Percentiles rank a stretch among this genome's conserved stretches.
phyloP scores from a whole-genome alignment of 1,140 invertebrate genomes.

The Anadara kagoshimensis region DNA sequence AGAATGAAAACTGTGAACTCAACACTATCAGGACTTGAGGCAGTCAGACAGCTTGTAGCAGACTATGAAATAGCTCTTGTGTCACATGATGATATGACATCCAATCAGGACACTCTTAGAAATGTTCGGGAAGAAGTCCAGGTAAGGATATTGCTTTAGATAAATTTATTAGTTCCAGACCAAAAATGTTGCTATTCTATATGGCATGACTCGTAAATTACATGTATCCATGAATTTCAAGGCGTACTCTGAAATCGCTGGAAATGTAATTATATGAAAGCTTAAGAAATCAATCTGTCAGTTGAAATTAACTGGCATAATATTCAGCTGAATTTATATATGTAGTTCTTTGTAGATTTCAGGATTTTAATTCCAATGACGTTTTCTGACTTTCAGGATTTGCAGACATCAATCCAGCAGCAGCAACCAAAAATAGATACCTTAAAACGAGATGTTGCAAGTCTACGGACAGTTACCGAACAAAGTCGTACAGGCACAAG shows the following conservation, averaged over 20 bases:
- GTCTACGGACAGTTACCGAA: constrained; percentile 89
- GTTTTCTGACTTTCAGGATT: constrained; percentile 51
- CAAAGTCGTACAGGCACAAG: constrained; percentile 83
- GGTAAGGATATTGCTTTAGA: constrained; percentile 59
- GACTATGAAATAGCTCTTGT: constrained; percentile 94
- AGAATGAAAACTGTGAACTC: constrained; percentile 92
- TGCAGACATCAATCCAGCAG: constrained; percentile 82
- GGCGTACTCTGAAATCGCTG: too few relatives aligned
- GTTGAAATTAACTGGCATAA: too few relatives aligned
- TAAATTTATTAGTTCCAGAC: too few relatives aligned
- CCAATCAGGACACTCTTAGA: constrained; percentile 85
- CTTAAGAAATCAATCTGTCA: too few relatives aligned
- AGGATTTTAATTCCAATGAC: too few relatives aligned
- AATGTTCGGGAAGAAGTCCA: constrained; percentile 64
- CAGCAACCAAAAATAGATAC: constrained; percentile 81
- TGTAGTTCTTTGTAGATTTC: too few relatives aligned
- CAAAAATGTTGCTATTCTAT: too few relatives aligned
- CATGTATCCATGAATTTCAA: too few relatives aligned
- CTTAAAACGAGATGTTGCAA: constrained; percentile 91
- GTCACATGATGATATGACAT: constrained; percentile 87
- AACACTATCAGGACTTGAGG: constrained; percentile 90
- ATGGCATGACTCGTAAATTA: too few relatives aligned
- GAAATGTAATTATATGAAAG: too few relatives aligned
- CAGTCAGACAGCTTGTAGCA: constrained; percentile 89
- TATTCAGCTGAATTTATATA: too few relatives aligned